A percentile compares a stretch with the other conserved stretches of the same genome.
Evolutionary conservation across 2,888 invertebrate species (phyloP).

Genomic region (Hirtodrosophila trivittata): DNA sequence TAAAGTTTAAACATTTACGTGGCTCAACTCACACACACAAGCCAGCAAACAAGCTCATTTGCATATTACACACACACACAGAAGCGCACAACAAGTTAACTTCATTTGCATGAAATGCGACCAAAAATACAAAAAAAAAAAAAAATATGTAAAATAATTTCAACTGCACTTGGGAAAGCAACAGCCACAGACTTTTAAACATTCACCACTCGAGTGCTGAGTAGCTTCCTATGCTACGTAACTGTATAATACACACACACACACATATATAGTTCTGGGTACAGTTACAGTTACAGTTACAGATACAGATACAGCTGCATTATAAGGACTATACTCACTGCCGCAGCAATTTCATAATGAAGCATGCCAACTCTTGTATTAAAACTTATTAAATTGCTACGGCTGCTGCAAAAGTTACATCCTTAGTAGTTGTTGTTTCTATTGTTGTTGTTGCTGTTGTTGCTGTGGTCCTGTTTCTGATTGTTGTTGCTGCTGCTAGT

Average conservation of each 20-base stretch:
- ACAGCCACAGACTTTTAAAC: constrained; percentile 38
- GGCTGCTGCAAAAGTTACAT: constrained; percentile 43
- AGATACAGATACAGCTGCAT: constrained; percentile 24
- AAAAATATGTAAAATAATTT: constrained; percentile 26
- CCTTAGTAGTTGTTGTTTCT: constrained; percentile 13
- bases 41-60: constrained; percentile 45
- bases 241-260: neutral
- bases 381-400: constrained; percentile 72
- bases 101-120: constrained; percentile 72
- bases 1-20: constrained; percentile 52
- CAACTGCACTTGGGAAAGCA: constrained; percentile 39
- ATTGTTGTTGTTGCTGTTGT: constrained; percentile 1
- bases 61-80: constrained; percentile 47
- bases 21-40: constrained; percentile 36
- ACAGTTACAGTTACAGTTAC: constrained; percentile 7
- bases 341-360: constrained; percentile 55
- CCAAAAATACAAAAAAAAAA: constrained; percentile 24
- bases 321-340: constrained; percentile 23
- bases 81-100: constrained; percentile 47
- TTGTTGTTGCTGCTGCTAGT: neutral
- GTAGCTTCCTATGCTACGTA: constrained; percentile 14
- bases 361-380: constrained; percentile 66
- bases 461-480: neutral
- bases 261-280: neutral
- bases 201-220: constrained; percentile 36